Base-by-base conservation (phyloP, 2,797 vertebrate species). In the Myotis findleyi region DNA sequence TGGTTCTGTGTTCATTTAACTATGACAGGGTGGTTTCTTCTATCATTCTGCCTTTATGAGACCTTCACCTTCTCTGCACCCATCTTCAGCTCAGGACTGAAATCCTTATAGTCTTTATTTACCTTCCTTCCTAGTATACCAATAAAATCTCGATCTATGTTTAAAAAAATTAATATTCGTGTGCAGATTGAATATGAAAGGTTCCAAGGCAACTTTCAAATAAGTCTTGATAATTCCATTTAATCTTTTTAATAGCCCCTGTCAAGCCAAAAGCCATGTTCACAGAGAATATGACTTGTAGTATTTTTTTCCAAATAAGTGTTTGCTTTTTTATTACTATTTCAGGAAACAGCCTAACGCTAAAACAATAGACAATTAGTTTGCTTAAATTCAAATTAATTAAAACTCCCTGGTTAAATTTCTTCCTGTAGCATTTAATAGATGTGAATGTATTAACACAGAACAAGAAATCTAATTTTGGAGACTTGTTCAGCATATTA, bases 141-240 rank as follows among this genome's bases (percentile, higher is more conserved):
- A 97, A 98, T 98, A 98, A 98, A 98, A 95, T 41, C 85, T 97
- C 96, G 94, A 98, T 97, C 97, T 98, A 96, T 91, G 77, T 96
- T 96, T 96, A 97, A 97, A 98, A 66, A 98, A 98, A 97, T 97
- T 98, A 98, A 98, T 98, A 97, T 80, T 98, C 93, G 97, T 98
- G 94, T 97, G 59, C 93, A 98, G 92, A 95, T 95, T 97, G 97
- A 96, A 95, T 95, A 97, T 96, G 97, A 98, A 97, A 96, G 91
- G 57, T 97, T 98, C 89, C 87, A 96, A 97, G 57, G 84, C 75
- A 89, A 96, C 87, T 81, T 98, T 98, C 94, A 97, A 97, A 97
- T 93, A 97, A 97, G 90, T 97, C 90, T 88, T 96, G 87, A 95
- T 96, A 94, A 97, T 97, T 97, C 97, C 87, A 97, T 97, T 98